These are phyloP conservation scores for Ophthalmolycus amberensis DNA, from an alignment of 2,113 vertebrate genomes.

Conservation along the genomic window DNA sequence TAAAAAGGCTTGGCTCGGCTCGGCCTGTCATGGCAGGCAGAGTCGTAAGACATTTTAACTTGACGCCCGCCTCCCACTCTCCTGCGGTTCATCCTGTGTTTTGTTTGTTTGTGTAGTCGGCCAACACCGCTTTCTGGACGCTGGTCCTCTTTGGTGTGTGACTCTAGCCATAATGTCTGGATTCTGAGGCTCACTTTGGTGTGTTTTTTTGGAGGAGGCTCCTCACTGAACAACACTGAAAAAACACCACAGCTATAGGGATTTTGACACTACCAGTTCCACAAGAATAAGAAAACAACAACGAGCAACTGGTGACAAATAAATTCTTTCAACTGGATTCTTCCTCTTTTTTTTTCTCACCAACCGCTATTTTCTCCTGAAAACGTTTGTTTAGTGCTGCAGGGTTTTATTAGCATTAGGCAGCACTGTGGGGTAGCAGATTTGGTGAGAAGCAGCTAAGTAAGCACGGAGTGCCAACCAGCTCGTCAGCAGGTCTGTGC, in stretches of 20 bases:
- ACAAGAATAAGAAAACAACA: slow-evolving; percentile 19
- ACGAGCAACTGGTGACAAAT: slow-evolving; percentile 27
- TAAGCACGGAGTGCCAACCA: slow-evolving; percentile 15
- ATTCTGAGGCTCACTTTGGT: slow-evolving; percentile 53
- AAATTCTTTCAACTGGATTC: slow-evolving; percentile 21
- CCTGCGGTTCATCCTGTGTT: slow-evolving; percentile 29
- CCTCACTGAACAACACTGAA: slow-evolving; percentile 45
- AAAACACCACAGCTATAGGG: slow-evolving; percentile 21
- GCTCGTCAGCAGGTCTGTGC: slow-evolving; percentile 40
- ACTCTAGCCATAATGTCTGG: slow-evolving; percentile 69
- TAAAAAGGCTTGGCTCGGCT: slow-evolving; percentile 4
- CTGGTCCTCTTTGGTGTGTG: slow-evolving; percentile 57
- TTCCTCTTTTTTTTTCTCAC: not conserved
- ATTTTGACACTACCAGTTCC: slow-evolving; percentile 11
- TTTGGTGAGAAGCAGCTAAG: slow-evolving; percentile 23
- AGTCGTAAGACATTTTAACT: slow-evolving; percentile 36
- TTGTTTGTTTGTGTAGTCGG: slow-evolving; percentile 63
- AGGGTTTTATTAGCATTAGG: slow-evolving; percentile 53
- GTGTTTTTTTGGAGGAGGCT: slow-evolving; percentile 49
- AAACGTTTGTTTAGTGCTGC: slow-evolving; percentile 51
- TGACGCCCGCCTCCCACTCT: slow-evolving; percentile 47
- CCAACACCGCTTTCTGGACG: slow-evolving; percentile 28
- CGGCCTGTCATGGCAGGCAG: slow-evolving; percentile 54
- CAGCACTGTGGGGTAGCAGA: slow-evolving; percentile 42
- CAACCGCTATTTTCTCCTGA: slow-evolving; percentile 12